Base-by-base conservation (phyloP, 2,888 invertebrate species). In the Andrena flavipes region DNA sequence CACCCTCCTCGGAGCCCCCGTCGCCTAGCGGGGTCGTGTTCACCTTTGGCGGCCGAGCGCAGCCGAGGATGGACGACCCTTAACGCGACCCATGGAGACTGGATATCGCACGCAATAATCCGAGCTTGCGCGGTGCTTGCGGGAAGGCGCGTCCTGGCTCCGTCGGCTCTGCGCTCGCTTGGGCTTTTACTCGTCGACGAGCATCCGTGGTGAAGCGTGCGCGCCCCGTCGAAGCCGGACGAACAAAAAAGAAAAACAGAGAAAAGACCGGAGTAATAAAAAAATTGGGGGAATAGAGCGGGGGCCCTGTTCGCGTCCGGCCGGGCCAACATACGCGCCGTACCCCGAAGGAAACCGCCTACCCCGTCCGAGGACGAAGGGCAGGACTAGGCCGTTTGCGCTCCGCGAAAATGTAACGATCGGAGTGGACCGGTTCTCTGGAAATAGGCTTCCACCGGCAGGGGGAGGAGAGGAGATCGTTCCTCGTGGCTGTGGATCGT, bases 51-150 rank as follows among this genome's bases (percentile, higher is more conserved):
- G 42, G 48, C 33, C 80, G 80, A 76, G 60, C 30, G 23, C 35
- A 62, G 54, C 77, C 76, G 77, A 76, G 51, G 20, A 62, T n/a
- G 54, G n/a, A 74, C 81, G 80, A 80, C 69, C 80, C 69, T 60
- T 65, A 69, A 68, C 70, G 60, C 70, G 64, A 30, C 60, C 56
- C 30, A 13, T 33, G 23, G 65, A 51, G 65, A 67, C 54, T 64
- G 48, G 59, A 59, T 64, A 65, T 30, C 51, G 48, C 29, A 65
- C 74, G 74, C 56, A 60, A 65, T 26, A 63, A 76, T 29, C 49
- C 56, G 91, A 88, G 92, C 83, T 90, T 91, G 91, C 92, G 92
- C 91, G 70, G 82, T 89, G 84, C 86, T 84, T 79, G 83, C 79
- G 74, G 42, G 77, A 86, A 88, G 89, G 88, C 84, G 88, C 87